Evolutionary conservation across 64 coral and sea anemone genomes (phyloP).

Genomic region (Actinia tenebrosa): DNA sequence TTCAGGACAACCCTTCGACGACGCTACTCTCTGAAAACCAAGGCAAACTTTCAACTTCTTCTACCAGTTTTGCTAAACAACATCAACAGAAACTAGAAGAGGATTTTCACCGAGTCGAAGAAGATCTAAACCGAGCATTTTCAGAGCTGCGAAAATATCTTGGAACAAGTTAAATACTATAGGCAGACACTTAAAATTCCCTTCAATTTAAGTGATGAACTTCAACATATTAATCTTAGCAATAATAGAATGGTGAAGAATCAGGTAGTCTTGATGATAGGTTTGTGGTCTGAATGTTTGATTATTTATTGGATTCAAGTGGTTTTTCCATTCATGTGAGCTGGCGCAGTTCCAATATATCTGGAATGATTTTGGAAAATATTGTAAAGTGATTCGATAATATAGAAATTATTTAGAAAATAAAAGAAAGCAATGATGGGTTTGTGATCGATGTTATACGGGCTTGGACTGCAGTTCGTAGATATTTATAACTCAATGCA

Average conservation of each 20-base stretch:
- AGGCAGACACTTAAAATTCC: no score
- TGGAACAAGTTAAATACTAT: conserved; percentile 19
- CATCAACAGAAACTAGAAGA: conserved; percentile 17
- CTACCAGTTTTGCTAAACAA: background rate
- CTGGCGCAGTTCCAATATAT: background rate
- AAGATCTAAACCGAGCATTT: conserved; percentile 40
- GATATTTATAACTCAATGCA: no score
- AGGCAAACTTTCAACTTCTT: background rate
- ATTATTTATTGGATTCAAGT: background rate
- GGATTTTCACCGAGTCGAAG: conserved; percentile 55
- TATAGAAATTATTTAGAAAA: no score
- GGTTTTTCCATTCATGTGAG: background rate
- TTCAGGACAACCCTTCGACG: background rate
- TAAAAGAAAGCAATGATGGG: no score
- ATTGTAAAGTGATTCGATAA: no score
- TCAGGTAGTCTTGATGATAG: no score
- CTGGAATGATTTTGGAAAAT: no score
- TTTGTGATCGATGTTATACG: no score
- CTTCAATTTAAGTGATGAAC: background rate
- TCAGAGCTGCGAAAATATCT: conserved; percentile 49
- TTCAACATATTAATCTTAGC: background rate
- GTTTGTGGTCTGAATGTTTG: background rate
- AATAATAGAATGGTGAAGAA: background rate
- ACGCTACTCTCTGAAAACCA: background rate
- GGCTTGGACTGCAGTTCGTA: no score